Evolutionary conservation across 2,888 invertebrate genomes (phyloP).

Genomic region (Drosophila monieri): DNA sequence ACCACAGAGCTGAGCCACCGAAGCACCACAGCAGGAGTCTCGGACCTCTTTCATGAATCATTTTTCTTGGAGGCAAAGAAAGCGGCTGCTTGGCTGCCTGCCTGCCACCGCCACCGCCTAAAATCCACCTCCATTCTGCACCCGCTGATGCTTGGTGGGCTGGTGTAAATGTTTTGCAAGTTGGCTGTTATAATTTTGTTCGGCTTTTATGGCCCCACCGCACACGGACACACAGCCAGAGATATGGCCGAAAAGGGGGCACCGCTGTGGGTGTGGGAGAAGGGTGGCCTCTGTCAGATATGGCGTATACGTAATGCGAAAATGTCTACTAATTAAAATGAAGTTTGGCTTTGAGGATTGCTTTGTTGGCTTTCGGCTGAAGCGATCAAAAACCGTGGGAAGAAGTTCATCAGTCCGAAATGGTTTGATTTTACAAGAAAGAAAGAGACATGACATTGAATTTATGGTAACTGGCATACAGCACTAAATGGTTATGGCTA

Average conservation of each 20-base stretch:
- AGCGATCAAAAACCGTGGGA: conserved; percentile 60
- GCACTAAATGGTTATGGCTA: background rate
- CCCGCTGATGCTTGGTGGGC: conserved; percentile 41
- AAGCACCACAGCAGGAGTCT: conserved; percentile 66
- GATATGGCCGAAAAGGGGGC: conserved; percentile 28
- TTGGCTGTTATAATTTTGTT: conserved; percentile 69
- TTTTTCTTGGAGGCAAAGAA: conserved; percentile 65
- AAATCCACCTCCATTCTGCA: conserved; percentile 26
- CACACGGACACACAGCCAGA: conserved; percentile 36
- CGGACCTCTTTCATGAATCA: conserved; percentile 66
- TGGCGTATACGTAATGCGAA: conserved; percentile 72
- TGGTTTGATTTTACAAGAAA: conserved; percentile 1
- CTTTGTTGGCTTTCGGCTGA: conserved; percentile 5
- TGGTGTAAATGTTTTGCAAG: conserved; percentile 73
- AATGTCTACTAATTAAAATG: conserved; percentile 67
- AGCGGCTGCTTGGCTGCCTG: conserved; percentile 42
- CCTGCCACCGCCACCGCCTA: conserved; percentile 45
- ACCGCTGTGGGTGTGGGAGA: conserved; percentile 1
- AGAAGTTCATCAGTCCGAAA: conserved; percentile 25
- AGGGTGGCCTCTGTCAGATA: conserved; percentile 26
- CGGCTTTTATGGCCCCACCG: conserved; percentile 52
- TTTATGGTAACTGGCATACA: background rate
- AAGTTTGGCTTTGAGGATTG: conserved; percentile 50
- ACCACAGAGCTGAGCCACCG: conserved; percentile 25
- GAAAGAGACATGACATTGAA: conserved; percentile 9